A percentile compares a stretch with the other conserved stretches of the same genome.
phyloP scores from a whole-genome alignment of 2,888 invertebrate genomes.

The Fissipunctia ypsillon region DNA sequence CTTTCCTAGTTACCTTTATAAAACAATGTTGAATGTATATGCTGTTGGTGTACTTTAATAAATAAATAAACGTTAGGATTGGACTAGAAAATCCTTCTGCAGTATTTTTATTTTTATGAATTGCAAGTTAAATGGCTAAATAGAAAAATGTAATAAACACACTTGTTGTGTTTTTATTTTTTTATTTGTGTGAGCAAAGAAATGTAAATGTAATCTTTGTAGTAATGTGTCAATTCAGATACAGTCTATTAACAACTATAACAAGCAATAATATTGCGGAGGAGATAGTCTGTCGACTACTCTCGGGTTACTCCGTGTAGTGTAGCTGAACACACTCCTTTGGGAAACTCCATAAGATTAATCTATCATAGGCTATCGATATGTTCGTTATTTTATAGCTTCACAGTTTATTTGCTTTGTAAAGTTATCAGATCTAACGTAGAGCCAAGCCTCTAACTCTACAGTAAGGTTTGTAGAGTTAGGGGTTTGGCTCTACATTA shows the following conservation, averaged over 20 bases:
- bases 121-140: too few species aligned
- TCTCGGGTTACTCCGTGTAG: slow-evolving; percentile 22
- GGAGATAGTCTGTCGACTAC: slow-evolving; percentile 7
- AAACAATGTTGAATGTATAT: too few species aligned
- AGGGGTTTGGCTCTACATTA: too few species aligned
- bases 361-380: slow-evolving; percentile 10
- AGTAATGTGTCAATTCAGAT: slow-evolving; percentile 14
- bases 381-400: slow-evolving; percentile 15
- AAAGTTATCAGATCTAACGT: too few species aligned
- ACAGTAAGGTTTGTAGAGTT: too few species aligned
- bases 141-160: background rate
- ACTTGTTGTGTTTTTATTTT: background rate
- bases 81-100: background rate
- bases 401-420: slow-evolving; percentile 11
- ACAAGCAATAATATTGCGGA: slow-evolving; percentile 23
- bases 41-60: too few species aligned
- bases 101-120: background rate
- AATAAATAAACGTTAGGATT: too few species aligned
- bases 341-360: slow-evolving; percentile 14
- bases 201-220: background rate
- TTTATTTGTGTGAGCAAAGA: background rate
- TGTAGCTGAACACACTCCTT: slow-evolving; percentile 15
- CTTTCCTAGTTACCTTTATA: too few species aligned
- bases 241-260: slow-evolving; percentile 11
- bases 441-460: too few species aligned